Base-by-base conservation (phyloP, 2,113 vertebrate genomes). In the Ramphastos sulfuratus region DNA sequence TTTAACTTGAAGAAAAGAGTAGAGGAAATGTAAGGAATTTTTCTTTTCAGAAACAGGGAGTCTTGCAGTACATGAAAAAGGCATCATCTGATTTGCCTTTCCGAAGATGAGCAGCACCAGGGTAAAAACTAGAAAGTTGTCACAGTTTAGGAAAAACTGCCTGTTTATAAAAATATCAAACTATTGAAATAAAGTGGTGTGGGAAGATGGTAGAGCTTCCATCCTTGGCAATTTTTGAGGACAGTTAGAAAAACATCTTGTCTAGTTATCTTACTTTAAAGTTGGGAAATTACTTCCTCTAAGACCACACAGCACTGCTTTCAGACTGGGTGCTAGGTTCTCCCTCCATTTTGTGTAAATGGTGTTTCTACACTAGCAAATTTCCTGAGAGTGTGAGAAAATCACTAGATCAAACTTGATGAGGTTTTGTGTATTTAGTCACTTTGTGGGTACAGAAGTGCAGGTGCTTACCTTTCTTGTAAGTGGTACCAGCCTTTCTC, bases 21-120 rank as follows among this genome's bases (percentile, higher is more conserved):
- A 78, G 58, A 85, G 15, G 25, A 65, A 5, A 35, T 25, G 2
- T 42, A 50, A 15, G 12, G 15, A 54, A 15, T 24, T 28, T 55
- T 55, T 28, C 30, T 1, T 4, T 70, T 46, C n/a, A 28, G 3
- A 16, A 54, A 35, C n/a, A n/a, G 1, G 0, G 30, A 31, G 21
- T 39, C 44, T 44, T 82, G 7, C 15, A 60, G 52, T 50, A 75
- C 64, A 82, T 27, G 31, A 44, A 83, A 70, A 31, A 1, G 1
- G 46, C 79, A 12, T 35, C 19, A 19, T n/a, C 25, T 80, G 33
- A 4, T 44, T 63, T 71, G 46, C 15, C 12, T 52, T 60, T 63
- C 8, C 39, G 59, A 79, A 42, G 19, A 33, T 56, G 37, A 85
- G 20, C 23, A 69, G 28, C 28, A 72, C 52, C 9, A 15, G 23